These are phyloP conservation scores for Drosophila ananassae DNA, from an alignment of 1,140 invertebrate species.

Conservation along the genomic window DNA sequence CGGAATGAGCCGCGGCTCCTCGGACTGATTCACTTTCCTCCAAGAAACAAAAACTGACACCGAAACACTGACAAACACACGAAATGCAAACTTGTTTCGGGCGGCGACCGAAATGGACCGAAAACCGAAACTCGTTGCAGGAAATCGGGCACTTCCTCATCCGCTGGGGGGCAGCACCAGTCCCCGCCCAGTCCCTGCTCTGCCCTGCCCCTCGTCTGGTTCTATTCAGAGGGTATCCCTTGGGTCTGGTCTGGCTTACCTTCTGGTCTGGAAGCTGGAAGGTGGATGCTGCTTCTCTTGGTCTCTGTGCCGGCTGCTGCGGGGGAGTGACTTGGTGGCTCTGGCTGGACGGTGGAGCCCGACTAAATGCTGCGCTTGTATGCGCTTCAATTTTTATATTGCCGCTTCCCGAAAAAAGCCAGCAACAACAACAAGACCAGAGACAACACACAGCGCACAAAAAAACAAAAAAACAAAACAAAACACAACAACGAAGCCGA, in stretches of 20 bases:
- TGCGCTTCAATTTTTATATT: conserved; percentile 79
- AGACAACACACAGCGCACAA: conserved; percentile 17
- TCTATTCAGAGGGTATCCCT: conserved; percentile 6
- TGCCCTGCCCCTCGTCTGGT: no score
- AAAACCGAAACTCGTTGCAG: background rate
- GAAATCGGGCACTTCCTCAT: background rate
- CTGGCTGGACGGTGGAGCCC: conserved; percentile 48
- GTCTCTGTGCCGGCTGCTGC: conserved; percentile 25
- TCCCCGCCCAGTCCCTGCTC: background rate
- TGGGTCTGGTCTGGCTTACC: conserved; percentile 18
- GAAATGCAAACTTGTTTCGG: conserved; percentile 20
- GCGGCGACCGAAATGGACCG: background rate
- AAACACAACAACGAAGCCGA: conserved; percentile 53
- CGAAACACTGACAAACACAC: background rate
- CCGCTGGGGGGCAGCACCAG: background rate
- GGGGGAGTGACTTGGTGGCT: conserved; percentile 6
- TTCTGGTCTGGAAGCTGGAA: background rate
- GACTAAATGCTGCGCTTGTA: conserved; percentile 75
- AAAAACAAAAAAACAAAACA: background rate
- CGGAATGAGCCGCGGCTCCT: no score
- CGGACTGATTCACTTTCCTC: background rate
- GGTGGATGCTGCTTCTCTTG: conserved; percentile 10
- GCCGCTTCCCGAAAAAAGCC: conserved; percentile 57
- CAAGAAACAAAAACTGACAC: background rate
- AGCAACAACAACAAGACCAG: conserved; percentile 17